These are phyloP conservation scores for Trichomalopsis sarcophagae DNA, from an alignment of 1,140 invertebrate genomes.

Conservation along the genomic window DNA sequence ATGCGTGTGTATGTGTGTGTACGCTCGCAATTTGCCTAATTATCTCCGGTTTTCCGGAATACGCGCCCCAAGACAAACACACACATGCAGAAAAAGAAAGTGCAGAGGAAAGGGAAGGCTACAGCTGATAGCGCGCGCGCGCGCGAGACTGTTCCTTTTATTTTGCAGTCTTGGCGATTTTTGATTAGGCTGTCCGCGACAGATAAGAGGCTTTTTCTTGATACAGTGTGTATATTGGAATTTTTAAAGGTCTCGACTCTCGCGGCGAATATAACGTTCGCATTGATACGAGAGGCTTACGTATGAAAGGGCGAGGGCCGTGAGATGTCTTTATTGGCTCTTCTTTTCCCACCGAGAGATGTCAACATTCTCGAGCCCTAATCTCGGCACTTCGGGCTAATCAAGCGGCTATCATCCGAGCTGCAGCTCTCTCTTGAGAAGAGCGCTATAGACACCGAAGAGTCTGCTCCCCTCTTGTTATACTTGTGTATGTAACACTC, in stretches of 20 bases:
- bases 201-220: no score
- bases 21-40: conserved; percentile 61
- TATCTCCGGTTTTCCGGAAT: conserved; percentile 61
- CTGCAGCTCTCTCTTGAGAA: conserved; percentile 46
- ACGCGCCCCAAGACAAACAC: neutral
- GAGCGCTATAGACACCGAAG: neutral
- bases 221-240: no score
- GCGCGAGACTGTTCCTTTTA: neutral
- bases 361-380: conserved; percentile 44
- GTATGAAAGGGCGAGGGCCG: no score
- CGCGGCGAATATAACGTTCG: no score
- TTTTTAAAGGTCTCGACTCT: no score
- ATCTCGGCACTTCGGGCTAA: conserved; percentile 53
- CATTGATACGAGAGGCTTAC: no score
- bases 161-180: neutral
- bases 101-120: conserved; percentile 19
- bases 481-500: neutral
- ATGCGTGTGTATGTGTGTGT: neutral
- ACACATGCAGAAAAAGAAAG: conserved; percentile 2
- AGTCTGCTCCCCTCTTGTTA: conserved; percentile 18
- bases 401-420: conserved; percentile 50
- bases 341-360: conserved; percentile 50
- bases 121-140: neutral
- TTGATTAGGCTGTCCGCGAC: neutral
- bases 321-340: neutral